Evolutionary conservation across 1,140 invertebrate genomes (phyloP).

Genomic region (Cyphomyrmex costatus): DNA sequence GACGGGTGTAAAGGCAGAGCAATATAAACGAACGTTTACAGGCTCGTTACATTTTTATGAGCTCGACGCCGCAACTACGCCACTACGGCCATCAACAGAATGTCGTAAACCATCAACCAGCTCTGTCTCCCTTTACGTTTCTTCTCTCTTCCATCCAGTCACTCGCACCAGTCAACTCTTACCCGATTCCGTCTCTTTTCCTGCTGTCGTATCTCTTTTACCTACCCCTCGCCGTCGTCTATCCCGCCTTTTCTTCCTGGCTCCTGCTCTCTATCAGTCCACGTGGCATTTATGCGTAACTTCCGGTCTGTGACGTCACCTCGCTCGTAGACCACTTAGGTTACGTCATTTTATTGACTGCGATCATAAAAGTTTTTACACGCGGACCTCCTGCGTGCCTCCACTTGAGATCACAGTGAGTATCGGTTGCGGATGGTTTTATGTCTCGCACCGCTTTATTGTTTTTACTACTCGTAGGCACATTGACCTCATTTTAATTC

Average conservation of each 20-base stretch:
- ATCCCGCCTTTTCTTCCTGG: constrained; percentile 16
- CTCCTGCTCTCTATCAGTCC: constrained; percentile 66
- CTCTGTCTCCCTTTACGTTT: constrained; percentile 65
- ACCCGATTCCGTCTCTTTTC: constrained; percentile 46
- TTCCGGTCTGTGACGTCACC: constrained; percentile 83
- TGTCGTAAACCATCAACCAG: constrained; percentile 85
- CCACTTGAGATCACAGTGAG: constrained; percentile 66
- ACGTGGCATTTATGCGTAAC: constrained; percentile 82
- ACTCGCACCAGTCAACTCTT: constrained; percentile 66
- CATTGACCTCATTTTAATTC: constrained; percentile 63
- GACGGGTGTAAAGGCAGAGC: constrained; percentile 84
- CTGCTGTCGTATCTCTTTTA: constrained; percentile 56
- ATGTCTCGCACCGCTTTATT: constrained; percentile 69
- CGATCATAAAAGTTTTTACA: constrained; percentile 87
- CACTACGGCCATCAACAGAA: constrained; percentile 85
- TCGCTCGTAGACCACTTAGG: constrained; percentile 79
- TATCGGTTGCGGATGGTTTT: constrained; percentile 71
- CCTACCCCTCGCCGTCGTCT: constrained; percentile 41
- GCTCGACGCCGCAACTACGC: constrained; percentile 84
- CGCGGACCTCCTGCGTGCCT: constrained; percentile 78
- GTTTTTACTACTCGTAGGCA: constrained; percentile 58
- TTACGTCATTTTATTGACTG: constrained; percentile 87
- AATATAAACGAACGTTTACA: constrained; percentile 87
- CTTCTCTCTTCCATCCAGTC: constrained; percentile 39
- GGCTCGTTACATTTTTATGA: constrained; percentile 87